A percentile compares a stretch with the other conserved stretches of the same genome.
phyloP scores from a whole-genome alignment of 2,113 vertebrate genomes.

The Psettodes erumei region DNA sequence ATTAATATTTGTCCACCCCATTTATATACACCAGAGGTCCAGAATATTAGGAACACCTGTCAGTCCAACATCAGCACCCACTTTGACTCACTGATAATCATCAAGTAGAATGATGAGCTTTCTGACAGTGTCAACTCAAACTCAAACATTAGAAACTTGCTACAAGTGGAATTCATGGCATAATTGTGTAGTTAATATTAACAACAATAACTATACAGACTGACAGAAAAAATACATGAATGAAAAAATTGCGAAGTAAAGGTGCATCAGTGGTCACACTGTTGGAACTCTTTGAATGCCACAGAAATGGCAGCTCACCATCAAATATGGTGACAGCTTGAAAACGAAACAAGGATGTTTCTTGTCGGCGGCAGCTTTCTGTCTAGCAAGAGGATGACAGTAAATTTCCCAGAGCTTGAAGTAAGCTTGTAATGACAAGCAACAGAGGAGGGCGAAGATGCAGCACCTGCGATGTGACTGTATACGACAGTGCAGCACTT shows the following conservation, averaged over 20 bases:
- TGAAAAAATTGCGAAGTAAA: not conserved
- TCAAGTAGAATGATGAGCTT: no score
- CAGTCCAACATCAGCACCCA: no score
- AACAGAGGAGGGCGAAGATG: constrained; percentile 15
- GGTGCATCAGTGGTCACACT: not conserved
- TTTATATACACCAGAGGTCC: no score
- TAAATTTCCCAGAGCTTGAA: constrained; percentile 35
- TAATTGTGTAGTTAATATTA: no score
- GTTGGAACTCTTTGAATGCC: constrained; percentile 3
- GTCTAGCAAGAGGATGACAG: constrained; percentile 22
- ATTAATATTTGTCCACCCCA: no score
- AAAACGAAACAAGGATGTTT: constrained; percentile 26
- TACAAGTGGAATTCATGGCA: no score
- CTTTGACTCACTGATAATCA: no score
- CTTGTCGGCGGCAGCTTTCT: constrained; percentile 25
- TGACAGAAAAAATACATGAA: not conserved
- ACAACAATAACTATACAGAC: not conserved
- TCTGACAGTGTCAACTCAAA: no score
- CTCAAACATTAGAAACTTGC: no score
- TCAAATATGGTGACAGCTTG: constrained; percentile 38
- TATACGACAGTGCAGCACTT: constrained; percentile 15
- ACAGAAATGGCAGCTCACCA: constrained; percentile 15
- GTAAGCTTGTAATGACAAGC: constrained; percentile 30
- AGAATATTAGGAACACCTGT: no score
- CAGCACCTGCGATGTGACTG: constrained; percentile 16